Evolutionary conservation across 2,888 invertebrate genomes (phyloP).

Genomic region (Pilophorus perplexus): DNA sequence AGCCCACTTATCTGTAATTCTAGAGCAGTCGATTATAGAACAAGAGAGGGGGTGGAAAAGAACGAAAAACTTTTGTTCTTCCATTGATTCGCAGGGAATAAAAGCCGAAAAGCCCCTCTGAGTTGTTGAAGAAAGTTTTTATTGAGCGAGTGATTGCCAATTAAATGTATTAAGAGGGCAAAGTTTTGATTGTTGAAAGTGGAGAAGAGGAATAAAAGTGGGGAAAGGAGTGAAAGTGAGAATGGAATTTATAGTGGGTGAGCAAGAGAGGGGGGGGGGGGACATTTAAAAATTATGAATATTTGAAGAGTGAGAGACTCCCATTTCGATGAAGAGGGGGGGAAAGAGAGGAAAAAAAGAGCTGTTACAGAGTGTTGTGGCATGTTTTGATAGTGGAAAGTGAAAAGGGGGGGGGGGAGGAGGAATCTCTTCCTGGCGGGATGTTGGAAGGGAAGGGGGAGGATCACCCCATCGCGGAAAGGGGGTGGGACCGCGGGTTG

Average conservation of each 20-base stretch:
- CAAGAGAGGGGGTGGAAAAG: too few relatives aligned
- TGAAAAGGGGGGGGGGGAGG: conserved; percentile 2
- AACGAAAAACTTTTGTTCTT: background rate
- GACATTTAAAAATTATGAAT: conserved; percentile 14
- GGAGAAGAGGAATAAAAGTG: background rate
- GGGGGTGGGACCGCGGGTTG: too few relatives aligned
- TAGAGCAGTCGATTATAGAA: too few relatives aligned
- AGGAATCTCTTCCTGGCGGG: background rate
- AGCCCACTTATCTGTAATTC: too few relatives aligned
- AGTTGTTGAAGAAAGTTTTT: conserved; percentile 12
- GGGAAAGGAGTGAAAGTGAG: background rate
- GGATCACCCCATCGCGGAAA: background rate
- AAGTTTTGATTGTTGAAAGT: conserved; percentile 11
- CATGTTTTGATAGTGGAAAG: conserved; percentile 35
- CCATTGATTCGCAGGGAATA: conserved; percentile 10
- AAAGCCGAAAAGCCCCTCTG: background rate
- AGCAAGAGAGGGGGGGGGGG: background rate
- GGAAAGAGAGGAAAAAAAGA: conserved; percentile 37
- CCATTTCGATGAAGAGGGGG: background rate
- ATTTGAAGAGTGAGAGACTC: conserved; percentile 4
- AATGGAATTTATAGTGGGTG: background rate
- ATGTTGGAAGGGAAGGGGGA: background rate
- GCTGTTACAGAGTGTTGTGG: conserved; percentile 31
- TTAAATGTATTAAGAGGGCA: conserved; percentile 20
- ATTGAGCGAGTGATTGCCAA: conserved; percentile 21